Evolutionary conservation across 2,113 vertebrate species (phyloP).

Genomic region (Otolemur garnettii): DNA sequence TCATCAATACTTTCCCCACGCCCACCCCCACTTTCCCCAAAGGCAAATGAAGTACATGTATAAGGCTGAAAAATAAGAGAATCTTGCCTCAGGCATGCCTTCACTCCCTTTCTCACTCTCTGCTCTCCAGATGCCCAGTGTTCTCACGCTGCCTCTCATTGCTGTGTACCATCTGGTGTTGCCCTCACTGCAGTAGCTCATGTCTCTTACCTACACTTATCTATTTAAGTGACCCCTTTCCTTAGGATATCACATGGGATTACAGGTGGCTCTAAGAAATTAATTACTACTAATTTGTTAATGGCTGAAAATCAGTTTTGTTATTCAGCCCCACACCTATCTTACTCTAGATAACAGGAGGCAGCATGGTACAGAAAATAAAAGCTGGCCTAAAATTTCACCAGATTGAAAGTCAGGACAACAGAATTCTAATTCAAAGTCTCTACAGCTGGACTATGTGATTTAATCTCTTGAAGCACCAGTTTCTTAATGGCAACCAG

Average conservation of each 20-base stretch:
- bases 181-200: background rate
- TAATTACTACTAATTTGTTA: conserved; percentile 62
- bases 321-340: background rate
- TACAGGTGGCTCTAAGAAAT: conserved; percentile 56
- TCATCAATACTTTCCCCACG: background rate
- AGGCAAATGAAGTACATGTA: conserved; percentile 43
- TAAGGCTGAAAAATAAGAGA: background rate
- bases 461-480: conserved; percentile 24
- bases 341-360: conserved; percentile 25
- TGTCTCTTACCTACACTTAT: conserved; percentile 51
- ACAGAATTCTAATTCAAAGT: background rate
- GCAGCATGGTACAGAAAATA: background rate
- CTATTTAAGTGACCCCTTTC: conserved; percentile 56
- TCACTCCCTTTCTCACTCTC: conserved; percentile 40
- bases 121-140: conserved; percentile 48
- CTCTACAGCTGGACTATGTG: background rate
- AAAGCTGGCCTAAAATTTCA: conserved; percentile 36
- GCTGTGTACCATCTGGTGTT: conserved; percentile 49
- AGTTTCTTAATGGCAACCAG: conserved; percentile 27
- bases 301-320: conserved; percentile 40
- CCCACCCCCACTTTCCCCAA: background rate
- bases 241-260: conserved; percentile 45
- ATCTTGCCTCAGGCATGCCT: background rate
- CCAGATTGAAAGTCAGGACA: conserved; percentile 12
- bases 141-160: conserved; percentile 10